phyloP scores from a whole-genome alignment of 2,797 vertebrate species.

The Liasis olivaceus region DNA sequence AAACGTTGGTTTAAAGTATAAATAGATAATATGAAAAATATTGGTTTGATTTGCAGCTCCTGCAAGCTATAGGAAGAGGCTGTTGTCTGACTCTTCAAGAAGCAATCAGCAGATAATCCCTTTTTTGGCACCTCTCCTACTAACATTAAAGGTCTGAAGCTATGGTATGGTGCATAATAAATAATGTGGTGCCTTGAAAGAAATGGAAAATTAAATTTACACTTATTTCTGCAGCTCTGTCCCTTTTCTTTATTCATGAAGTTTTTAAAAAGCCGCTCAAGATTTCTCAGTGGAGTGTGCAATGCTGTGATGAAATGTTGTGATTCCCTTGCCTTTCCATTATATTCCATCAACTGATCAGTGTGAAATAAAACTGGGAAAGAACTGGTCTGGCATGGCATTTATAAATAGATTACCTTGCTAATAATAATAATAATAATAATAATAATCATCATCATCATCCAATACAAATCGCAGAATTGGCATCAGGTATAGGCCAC shows the following conservation, averaged over 20 bases:
- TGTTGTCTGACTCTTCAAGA: conserved; percentile 49
- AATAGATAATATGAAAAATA: conserved; percentile 29
- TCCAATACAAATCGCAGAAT: not conserved
- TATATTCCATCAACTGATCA: conserved; percentile 44
- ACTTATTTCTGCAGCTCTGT: conserved; percentile 44
- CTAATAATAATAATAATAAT: not conserved
- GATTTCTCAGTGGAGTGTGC: conserved; percentile 33
- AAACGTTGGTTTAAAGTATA: conserved; percentile 24
- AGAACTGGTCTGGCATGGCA: conserved; percentile 10
- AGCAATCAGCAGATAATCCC: conserved; percentile 56
- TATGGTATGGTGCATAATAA: conserved; percentile 33
- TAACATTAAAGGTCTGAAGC: conserved; percentile 44
- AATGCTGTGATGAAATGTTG: conserved; percentile 39
- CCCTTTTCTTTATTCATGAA: conserved; percentile 53
- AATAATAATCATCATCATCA: not conserved
- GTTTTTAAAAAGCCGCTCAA: conserved; percentile 35
- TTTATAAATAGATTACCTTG: conserved; percentile 25
- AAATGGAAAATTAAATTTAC: conserved; percentile 26
- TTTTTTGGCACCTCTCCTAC: not conserved
- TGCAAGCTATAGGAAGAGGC: conserved; percentile 31
- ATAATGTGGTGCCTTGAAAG: conserved; percentile 38
- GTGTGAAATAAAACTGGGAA: conserved; percentile 34
- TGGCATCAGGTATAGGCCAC: not conserved
- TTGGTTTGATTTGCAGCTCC: conserved; percentile 41
- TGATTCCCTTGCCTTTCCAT: conserved; percentile 55